These are phyloP conservation scores for Galeruca laticollis DNA, from an alignment of 2,888 invertebrate species.

Conservation along the genomic window DNA sequence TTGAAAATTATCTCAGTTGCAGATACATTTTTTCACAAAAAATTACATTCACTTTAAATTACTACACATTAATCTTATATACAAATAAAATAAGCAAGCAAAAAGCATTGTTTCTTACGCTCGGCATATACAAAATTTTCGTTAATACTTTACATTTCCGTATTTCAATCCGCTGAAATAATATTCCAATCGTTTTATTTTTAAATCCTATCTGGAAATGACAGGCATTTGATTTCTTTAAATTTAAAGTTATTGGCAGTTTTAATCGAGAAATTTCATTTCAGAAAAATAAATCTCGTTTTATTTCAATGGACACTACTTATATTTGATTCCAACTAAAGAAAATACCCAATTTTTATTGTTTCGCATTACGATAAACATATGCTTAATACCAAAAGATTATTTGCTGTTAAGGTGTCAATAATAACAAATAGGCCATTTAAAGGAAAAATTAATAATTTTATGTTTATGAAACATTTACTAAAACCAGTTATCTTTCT, in stretches of 20 bases:
- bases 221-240: too few species aligned
- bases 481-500: too few species aligned
- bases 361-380: neutral
- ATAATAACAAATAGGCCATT: too few species aligned
- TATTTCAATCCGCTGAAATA: neutral
- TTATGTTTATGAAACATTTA: too few species aligned
- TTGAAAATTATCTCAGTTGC: neutral
- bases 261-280: too few species aligned
- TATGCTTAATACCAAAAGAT: too few species aligned
- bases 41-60: neutral
- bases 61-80: neutral
- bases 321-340: neutral
- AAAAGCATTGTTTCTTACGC: neutral
- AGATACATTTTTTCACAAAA: neutral
- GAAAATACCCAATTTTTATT: neutral
- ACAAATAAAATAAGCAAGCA: slow-evolving; percentile 8
- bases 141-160: neutral
- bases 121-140: neutral
- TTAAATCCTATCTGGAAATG: too few species aligned
- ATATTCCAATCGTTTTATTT: too few species aligned
- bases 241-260: too few species aligned
- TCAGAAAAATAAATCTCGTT: too few species aligned
- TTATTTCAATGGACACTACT: neutral
- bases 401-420: too few species aligned
- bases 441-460: too few species aligned